Evolutionary conservation across 2,888 invertebrate species (phyloP), one percentile per base, ranked within the genome.

Genomic region (Folsomia candida): DNA sequence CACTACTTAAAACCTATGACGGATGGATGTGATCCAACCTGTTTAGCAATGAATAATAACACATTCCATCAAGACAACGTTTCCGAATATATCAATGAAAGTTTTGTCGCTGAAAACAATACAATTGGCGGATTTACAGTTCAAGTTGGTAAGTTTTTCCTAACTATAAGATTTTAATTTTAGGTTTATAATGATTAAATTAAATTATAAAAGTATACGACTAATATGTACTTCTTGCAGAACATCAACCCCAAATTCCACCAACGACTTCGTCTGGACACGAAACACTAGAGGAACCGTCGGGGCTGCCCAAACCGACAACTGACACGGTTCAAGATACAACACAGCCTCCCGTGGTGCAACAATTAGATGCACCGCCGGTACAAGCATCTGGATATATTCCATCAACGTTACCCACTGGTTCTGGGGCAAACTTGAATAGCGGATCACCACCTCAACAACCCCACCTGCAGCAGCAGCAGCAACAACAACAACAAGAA

Each of bases 1-100:
- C 74, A 77, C 70, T 78, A 74, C 27, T 69, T 71, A 24, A 68
- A 73, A 59, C 80, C 80, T 22, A 29, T 79, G 9, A 72, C 71
- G 58, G 75, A 72, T n/a, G 51, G 60, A 22, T 78, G 78, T 68
- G 54, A 54, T 54, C 66, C 24, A 27, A 61, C 51, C 22, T 68
- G 24, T 20, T 63, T 66, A 62, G 61, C 63, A 62, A 64, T 51
- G 11, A 71, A 71, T 57, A 29, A 22, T 20, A 54, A 68, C 25
- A 22, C 61, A 1, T 26, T 60, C 1, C 20, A 24, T 18, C 24
- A 69, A 0, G 18, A 11, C 6, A 20, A 47, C 54, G 28, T 28
- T n/a, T 51, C 24, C 18, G 73, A 71, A 25, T 51, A 68, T 47
- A 58, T 67, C 14, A 74, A 74, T 29, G 69, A 71, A 54, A 74